phyloP scores from a whole-genome alignment of 35 echinoderm and acorn worm species.

The Ophiothrix spiculata region DNA sequence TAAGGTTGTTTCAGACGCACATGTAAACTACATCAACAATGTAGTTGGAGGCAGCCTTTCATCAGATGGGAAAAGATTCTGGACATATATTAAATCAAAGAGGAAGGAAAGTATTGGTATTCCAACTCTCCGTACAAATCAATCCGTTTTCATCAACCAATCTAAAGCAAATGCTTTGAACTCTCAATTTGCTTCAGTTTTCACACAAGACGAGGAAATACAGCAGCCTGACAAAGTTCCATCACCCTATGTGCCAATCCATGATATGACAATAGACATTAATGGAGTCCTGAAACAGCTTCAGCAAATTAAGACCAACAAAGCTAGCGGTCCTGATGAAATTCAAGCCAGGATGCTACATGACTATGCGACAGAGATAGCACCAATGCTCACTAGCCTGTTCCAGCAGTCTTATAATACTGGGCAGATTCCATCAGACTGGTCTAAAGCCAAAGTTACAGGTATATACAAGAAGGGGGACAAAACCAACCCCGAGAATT shows the following conservation, averaged over 20 bases:
- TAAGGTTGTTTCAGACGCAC: background rate
- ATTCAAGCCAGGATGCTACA: slow-evolving; percentile 23
- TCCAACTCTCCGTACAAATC: background rate
- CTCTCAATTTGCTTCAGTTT: slow-evolving; percentile 19
- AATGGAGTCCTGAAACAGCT: slow-evolving; percentile 16
- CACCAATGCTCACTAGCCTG: slow-evolving; percentile 25
- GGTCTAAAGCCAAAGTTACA: slow-evolving; percentile 28
- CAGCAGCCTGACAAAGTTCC: background rate
- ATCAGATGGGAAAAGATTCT: slow-evolving; percentile 31
- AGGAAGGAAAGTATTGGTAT: slow-evolving; percentile 18
- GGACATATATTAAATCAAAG: slow-evolving; percentile 35
- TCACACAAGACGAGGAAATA: background rate
- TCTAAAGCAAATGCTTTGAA: slow-evolving; percentile 19
- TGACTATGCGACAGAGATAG: background rate
- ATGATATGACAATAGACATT: slow-evolving; percentile 11
- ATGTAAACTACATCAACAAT: slow-evolving; percentile 17
- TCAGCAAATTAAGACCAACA: slow-evolving; percentile 12
- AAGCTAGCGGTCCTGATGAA: slow-evolving; percentile 34
- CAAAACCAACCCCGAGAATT: slow-evolving; percentile 38
- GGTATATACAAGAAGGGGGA: slow-evolving; percentile 38
- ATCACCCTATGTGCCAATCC: background rate
- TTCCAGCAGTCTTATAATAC: slow-evolving; percentile 25
- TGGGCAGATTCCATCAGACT: slow-evolving; percentile 29
- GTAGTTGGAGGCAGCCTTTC: slow-evolving; percentile 1
- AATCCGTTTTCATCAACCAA: background rate